Evolutionary conservation across 2,113 vertebrate species (phyloP).

Genomic region (Physeter macrocephalus): DNA sequence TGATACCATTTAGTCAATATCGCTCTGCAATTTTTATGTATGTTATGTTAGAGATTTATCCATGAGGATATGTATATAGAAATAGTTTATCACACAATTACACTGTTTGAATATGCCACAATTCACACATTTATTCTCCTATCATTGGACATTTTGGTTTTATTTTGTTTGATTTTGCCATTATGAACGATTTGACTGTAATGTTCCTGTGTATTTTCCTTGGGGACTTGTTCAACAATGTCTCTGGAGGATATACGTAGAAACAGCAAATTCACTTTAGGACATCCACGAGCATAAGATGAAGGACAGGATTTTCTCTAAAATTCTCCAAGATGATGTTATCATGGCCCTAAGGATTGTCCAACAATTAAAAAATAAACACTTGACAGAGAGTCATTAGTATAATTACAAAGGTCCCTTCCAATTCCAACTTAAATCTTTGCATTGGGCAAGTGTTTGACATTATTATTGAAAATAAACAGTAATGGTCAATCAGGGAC

Average conservation of each 20-base stretch:
- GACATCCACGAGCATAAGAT: rapidly evolving
- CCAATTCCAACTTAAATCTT: background rate
- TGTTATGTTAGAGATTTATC: background rate
- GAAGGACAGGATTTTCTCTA: background rate
- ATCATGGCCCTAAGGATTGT: background rate
- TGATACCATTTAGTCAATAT: background rate
- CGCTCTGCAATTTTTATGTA: background rate
- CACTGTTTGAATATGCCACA: rapidly evolving
- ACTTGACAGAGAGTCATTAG: background rate
- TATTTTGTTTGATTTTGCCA: background rate
- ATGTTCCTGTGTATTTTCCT: rapidly evolving
- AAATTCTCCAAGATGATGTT: background rate
- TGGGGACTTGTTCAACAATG: rapidly evolving
- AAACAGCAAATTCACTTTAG: background rate
- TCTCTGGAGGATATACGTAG: background rate
- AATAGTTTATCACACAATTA: background rate
- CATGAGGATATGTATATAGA: rapidly evolving
- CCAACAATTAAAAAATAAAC: background rate
- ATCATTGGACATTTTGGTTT: rapidly evolving
- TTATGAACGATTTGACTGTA: rapidly evolving
- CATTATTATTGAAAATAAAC: background rate
- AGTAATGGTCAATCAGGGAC: background rate
- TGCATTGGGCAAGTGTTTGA: background rate
- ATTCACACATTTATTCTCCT: rapidly evolving
- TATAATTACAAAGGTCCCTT: background rate